Evolutionary conservation across 1,140 invertebrate genomes (phyloP), one percentile per base, ranked within the genome.

Genomic region (Psix sp.): DNA sequence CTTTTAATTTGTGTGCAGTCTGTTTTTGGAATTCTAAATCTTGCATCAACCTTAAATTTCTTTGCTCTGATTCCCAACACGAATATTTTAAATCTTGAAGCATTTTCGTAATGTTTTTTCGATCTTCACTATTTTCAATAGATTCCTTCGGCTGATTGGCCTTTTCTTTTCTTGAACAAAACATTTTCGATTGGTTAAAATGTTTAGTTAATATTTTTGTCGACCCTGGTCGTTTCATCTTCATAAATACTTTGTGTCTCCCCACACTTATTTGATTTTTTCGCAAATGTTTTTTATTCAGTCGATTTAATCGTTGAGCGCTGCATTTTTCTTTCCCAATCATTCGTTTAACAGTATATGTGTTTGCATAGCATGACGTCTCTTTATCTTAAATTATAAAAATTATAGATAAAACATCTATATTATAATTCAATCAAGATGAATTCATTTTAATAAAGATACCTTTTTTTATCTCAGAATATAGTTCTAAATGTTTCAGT

Each of bases 401-500:
- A n/a, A n/a, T n/a, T n/a, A n/a, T n/a, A n/a, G n/a, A n/a, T n/a
- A n/a, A n/a, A n/a, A n/a, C n/a, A n/a, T n/a, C n/a, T n/a, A n/a
- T n/a, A n/a, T n/a, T n/a, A n/a, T n/a, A n/a, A n/a, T n/a, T n/a
- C n/a, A n/a, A n/a, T n/a, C n/a, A n/a, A n/a, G n/a, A n/a, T n/a
- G n/a, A n/a, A n/a, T n/a, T n/a, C n/a, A n/a, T n/a, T n/a, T n/a
- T n/a, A n/a, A n/a, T n/a, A 24, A 24, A 24, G 5, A 21, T 72
- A 17, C 67, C 77, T 13, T 67, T 80, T 17, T 66, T 76, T 10
- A 86, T 29, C 11, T 84, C 80, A 0, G 73, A 14, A 49, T 86
- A 85, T 4, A 85, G 48, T 17, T 86, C 83, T 43, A 85, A 51
- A 29, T 85, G 83, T 4, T 59, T 63, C 2, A 87, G n/a, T 0